Conservation (phyloP, 1,140 invertebrate genomes). For the Adoxophyes honmai region DNA sequence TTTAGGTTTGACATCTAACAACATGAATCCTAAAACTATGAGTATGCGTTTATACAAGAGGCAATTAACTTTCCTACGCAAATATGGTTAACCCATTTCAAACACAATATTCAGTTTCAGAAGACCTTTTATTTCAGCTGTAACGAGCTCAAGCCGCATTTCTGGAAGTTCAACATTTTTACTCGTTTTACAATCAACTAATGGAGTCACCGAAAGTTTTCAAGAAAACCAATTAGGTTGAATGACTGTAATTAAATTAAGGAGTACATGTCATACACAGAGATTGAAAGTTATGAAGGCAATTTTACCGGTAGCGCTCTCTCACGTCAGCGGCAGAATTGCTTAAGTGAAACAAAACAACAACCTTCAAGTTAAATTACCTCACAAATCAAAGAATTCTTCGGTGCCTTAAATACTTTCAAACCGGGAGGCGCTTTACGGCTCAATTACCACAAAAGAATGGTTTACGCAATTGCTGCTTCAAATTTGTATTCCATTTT, state of each 20-base stretch:
- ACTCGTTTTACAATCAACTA: not conserved
- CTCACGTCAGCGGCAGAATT: constrained; percentile 27
- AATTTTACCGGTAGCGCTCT: constrained; percentile 24
- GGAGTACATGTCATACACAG: not conserved
- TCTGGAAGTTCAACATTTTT: not conserved
- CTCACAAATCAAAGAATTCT: constrained; percentile 30
- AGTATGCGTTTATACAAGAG: too few relatives aligned
- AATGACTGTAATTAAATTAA: not conserved
- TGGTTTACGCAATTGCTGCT: not conserved
- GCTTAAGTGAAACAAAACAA: constrained; percentile 33
- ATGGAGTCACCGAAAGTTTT: not conserved
- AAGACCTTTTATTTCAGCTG: too few relatives aligned
- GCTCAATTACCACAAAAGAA: not conserved
- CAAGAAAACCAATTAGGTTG: not conserved
- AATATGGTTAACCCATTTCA: too few relatives aligned
- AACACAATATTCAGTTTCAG: too few relatives aligned
- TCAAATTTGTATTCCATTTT: not conserved
- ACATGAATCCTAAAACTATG: too few relatives aligned
- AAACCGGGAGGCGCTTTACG: not conserved
- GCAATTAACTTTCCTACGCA: too few relatives aligned
- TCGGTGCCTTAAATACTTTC: constrained; percentile 7
- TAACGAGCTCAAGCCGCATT: too few relatives aligned
- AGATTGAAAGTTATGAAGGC: constrained; percentile 29
- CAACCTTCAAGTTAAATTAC: constrained; percentile 52
- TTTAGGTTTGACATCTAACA: too few relatives aligned